Conservation (phyloP, 2,888 invertebrate species). For the Germaria angustata region DNA sequence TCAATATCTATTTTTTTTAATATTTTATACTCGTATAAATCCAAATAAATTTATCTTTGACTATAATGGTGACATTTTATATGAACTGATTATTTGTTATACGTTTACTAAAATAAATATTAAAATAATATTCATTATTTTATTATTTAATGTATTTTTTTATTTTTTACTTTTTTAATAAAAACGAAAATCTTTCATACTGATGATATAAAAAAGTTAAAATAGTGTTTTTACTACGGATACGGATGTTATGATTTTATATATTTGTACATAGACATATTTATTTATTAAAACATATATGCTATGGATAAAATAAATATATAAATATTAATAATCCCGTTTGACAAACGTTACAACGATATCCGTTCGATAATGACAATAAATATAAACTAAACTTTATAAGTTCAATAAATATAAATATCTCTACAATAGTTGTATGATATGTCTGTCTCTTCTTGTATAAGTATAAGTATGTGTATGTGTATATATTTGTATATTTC, state of each 20-base stretch:
- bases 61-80: slow-evolving; percentile 15
- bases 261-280: neutral
- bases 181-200: slow-evolving; percentile 23
- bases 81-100: slow-evolving; percentile 31
- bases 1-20: too few relatives aligned
- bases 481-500: neutral
- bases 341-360: slow-evolving; percentile 69
- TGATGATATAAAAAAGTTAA: slow-evolving; percentile 17
- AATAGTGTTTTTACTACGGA: neutral
- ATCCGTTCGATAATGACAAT: slow-evolving; percentile 80
- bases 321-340: slow-evolving; percentile 38
- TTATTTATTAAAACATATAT: neutral
- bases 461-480: neutral
- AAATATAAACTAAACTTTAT: slow-evolving; percentile 79
- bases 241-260: neutral
- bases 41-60: slow-evolving; percentile 17
- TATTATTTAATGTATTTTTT: slow-evolving; percentile 1
- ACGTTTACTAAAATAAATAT: neutral
- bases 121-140: neutral
- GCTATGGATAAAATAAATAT: slow-evolving; percentile 1
- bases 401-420: slow-evolving; percentile 71
- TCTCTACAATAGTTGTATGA: slow-evolving; percentile 42
- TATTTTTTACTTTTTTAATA: neutral
- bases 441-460: neutral
- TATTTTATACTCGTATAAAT: too few relatives aligned